Evolutionary conservation across 2,888 invertebrate genomes (phyloP).

Genomic region (Aspidapion aeneum): DNA sequence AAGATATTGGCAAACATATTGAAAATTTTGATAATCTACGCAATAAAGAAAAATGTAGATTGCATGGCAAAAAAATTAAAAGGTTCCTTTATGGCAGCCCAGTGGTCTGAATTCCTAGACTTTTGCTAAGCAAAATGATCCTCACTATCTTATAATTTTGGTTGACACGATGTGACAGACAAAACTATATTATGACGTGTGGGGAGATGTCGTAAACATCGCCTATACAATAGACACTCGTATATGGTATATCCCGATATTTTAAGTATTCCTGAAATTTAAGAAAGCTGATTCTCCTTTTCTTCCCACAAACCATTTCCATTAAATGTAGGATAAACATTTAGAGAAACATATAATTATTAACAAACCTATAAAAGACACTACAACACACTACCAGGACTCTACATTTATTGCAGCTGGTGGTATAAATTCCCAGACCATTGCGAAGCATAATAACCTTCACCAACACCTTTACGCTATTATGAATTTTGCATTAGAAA

Average conservation of each 20-base stretch:
- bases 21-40: conserved; percentile 94
- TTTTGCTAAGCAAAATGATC: conserved; percentile 63
- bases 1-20: conserved; percentile 93
- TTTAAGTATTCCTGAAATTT: conserved; percentile 29
- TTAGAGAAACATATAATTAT: conserved; percentile 93
- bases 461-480: conserved; percentile 80
- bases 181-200: conserved; percentile 95
- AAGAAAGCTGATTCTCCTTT: too few relatives aligned
- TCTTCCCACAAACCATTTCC: too few relatives aligned
- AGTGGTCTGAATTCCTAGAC: conserved; percentile 86
- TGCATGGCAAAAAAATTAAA: conserved; percentile 97
- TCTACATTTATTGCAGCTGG: conserved; percentile 98
- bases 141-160: conserved; percentile 82
- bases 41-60: conserved; percentile 72
- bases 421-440: conserved; percentile 86
- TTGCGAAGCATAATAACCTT: conserved; percentile 65
- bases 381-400: conserved; percentile 93
- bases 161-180: conserved; percentile 96
- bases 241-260: conserved; percentile 60
- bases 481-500: conserved; percentile 90
- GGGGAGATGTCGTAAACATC: conserved; percentile 98
- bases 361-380: conserved; percentile 94
- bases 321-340: conserved; percentile 97
- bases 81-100: conserved; percentile 98
- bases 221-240: conserved; percentile 94